These are phyloP conservation scores for Penaeus vannamei DNA, from an alignment of 1,140 invertebrate species.

Conservation along the genomic window DNA sequence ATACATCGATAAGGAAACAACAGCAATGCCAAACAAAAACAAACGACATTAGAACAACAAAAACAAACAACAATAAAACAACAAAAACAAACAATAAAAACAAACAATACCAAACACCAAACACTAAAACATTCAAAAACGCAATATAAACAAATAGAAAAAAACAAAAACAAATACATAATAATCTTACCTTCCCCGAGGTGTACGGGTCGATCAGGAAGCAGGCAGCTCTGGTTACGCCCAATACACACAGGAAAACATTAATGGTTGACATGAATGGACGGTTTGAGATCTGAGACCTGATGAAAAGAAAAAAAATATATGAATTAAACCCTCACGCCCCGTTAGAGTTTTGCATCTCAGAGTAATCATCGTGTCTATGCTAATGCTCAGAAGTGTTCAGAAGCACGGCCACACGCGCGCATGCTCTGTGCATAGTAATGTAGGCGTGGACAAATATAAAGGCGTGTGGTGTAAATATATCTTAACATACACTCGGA, in stretches of 20 bases:
- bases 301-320: constrained; percentile 68
- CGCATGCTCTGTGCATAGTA: too few relatives aligned
- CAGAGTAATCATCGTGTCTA: too few relatives aligned
- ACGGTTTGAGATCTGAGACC: constrained; percentile 76
- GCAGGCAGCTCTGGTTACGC: constrained; percentile 74
- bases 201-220: constrained; percentile 79
- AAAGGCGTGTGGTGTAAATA: too few relatives aligned
- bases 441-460: too few relatives aligned
- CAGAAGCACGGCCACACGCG: not conserved
- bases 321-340: constrained; percentile 41
- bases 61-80: too few relatives aligned
- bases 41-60: too few relatives aligned
- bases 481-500: too few relatives aligned
- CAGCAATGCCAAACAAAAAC: too few relatives aligned
- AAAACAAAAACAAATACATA: not conserved
- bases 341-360: too few relatives aligned
- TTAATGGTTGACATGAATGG: constrained; percentile 79
- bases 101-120: not conserved
- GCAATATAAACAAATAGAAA: not conserved
- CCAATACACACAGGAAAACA: constrained; percentile 77
- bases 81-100: too few relatives aligned
- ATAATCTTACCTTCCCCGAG: constrained; percentile 74
- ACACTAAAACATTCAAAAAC: not conserved
- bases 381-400: not conserved
- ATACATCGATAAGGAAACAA: constrained; percentile 77